A percentile compares a stretch with the other conserved stretches of the same genome.
phyloP scores from a whole-genome alignment of 1,140 invertebrate species.

The Dendrolimus punctatus region DNA sequence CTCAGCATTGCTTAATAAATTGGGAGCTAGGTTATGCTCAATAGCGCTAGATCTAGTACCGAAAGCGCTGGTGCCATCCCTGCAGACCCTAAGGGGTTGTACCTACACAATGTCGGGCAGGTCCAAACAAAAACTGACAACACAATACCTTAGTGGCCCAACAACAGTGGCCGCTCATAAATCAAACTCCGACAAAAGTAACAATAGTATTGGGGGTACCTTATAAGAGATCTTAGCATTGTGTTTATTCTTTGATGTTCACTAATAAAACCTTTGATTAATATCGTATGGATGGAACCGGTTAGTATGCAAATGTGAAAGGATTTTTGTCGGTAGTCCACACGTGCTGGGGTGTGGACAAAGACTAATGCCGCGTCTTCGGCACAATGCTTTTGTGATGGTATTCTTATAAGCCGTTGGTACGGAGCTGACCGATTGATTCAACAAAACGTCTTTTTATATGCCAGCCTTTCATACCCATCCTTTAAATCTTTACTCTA shows the following conservation, averaged over 20 bases:
- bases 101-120: conserved; percentile 55
- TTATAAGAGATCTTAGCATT: conserved; percentile 71
- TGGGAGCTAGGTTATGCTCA: too few relatives aligned
- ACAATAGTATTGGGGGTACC: conserved; percentile 70
- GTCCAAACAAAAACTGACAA: conserved; percentile 67
- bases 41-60: too few relatives aligned
- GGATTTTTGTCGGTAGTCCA: conserved; percentile 50
- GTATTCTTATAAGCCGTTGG: conserved; percentile 8
- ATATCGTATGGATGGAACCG: conserved; percentile 68
- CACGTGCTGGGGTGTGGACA: conserved; percentile 58
- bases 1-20: too few relatives aligned
- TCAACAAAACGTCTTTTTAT: background rate
- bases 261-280: conserved; percentile 72
- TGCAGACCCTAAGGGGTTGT: conserved; percentile 45
- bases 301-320: conserved; percentile 70
- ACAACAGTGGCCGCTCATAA: conserved; percentile 70
- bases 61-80: too few relatives aligned
- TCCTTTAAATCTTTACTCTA: too few relatives aligned
- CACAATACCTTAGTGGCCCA: conserved; percentile 63
- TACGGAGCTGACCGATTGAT: conserved; percentile 1
- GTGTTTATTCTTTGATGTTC: conserved; percentile 70
- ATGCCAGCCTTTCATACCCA: too few relatives aligned
- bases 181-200: conserved; percentile 69
- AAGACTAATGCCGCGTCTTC: conserved; percentile 55
- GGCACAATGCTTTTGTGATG: conserved; percentile 44